phyloP scores from a whole-genome alignment of 2,113 vertebrate genomes.

The Dermatemys mawii region DNA sequence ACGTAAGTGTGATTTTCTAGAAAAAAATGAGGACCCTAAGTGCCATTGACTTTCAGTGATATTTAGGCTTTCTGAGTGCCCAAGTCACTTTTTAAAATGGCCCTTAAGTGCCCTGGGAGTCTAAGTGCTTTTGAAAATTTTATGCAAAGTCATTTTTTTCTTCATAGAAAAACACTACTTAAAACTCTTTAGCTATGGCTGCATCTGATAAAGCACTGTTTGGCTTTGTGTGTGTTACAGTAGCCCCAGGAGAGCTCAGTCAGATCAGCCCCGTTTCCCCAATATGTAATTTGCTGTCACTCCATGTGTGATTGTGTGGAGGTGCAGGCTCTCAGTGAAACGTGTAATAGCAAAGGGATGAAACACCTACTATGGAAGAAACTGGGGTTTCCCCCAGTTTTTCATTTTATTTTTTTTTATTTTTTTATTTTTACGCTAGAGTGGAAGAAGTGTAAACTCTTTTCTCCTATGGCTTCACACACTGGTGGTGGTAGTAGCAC shows the following conservation, averaged over 20 bases:
- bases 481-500: not conserved
- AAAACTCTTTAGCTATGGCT: not conserved
- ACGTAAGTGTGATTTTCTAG: not conserved
- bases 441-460: not conserved
- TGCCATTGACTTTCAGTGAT: not conserved
- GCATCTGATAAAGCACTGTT: not conserved
- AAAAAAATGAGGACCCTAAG: not conserved
- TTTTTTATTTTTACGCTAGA: not conserved
- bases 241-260: not conserved
- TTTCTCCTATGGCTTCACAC: not conserved
- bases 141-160: not conserved
- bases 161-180: not conserved
- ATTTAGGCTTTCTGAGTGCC: not conserved
- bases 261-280: accelerated
- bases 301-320: not conserved
- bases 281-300: not conserved
- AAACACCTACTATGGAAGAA: not conserved
- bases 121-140: not conserved
- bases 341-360: not conserved
- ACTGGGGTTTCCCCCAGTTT: not conserved
- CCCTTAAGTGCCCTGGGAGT: not conserved
- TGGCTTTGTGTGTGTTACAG: not conserved
- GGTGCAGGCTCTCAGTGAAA: not conserved
- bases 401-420: not conserved
- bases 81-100: not conserved